These are phyloP conservation scores for Thereva nobilitata DNA, from an alignment of 2,888 invertebrate genomes.

Conservation along the genomic window DNA sequence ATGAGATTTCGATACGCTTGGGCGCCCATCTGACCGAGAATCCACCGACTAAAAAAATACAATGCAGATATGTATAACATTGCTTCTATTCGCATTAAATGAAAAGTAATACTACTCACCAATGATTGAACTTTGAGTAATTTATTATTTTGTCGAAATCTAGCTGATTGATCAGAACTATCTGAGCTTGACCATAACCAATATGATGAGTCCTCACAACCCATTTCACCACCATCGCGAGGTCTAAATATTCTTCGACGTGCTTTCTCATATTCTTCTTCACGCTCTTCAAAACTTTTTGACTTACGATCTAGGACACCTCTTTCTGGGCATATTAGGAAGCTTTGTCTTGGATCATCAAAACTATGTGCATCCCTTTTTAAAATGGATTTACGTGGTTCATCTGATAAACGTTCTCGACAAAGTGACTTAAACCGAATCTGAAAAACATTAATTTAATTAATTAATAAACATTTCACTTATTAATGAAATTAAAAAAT, in stretches of 20 bases:
- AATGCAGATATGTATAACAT: conserved; percentile 5
- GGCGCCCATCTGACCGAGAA: conserved; percentile 54
- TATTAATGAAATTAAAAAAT: conserved; percentile 4
- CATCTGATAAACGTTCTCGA: conserved; percentile 69
- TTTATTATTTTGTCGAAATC: conserved; percentile 54
- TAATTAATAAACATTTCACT: not conserved
- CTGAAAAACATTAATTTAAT: conserved; percentile 52
- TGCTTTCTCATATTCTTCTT: conserved; percentile 85
- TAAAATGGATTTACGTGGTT: conserved; percentile 75
- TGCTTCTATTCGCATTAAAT: conserved; percentile 5
- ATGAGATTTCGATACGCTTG: conserved; percentile 78
- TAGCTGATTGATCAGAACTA: conserved; percentile 51
- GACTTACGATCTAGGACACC: conserved; percentile 70
- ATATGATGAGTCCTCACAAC: conserved; percentile 29
- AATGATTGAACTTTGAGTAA: conserved; percentile 53
- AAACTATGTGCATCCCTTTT: conserved; percentile 81
- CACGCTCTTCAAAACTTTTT: conserved; percentile 89
- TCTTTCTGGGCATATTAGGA: conserved; percentile 66
- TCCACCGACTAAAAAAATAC: conserved; percentile 48
- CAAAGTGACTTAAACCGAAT: conserved; percentile 73
- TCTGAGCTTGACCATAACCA: conserved; percentile 63
- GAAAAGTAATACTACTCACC: conserved; percentile 29
- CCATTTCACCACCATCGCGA: conserved; percentile 49
- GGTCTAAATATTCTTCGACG: conserved; percentile 78
- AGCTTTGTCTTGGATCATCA: conserved; percentile 67